Evolutionary conservation across 2,797 vertebrate genomes (phyloP), one percentile per base, ranked within the genome.

Genomic region (Meda fulgida): DNA sequence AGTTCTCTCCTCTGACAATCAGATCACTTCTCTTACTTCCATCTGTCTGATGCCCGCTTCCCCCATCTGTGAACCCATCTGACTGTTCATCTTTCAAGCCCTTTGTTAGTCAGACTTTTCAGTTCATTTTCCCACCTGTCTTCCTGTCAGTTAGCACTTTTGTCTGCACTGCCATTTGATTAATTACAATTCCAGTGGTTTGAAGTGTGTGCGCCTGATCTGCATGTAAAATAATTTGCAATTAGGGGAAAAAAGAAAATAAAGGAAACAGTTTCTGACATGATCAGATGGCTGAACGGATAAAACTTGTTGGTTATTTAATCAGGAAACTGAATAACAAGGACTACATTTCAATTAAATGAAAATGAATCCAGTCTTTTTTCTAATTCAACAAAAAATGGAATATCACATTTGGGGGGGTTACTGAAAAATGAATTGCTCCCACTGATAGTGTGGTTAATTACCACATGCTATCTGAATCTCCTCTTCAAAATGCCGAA

Each of bases 131-230:
- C 65, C 48, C 80, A 80, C 80, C 79, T 84, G 78, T 84, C 80
- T 80, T 78, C 81, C 78, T 85, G 87, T 88, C 89, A 88, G 85
- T 78, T 51, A 53, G 60, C 16, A 63, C 60, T 71, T 87, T 84
- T 85, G 83, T 85, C 58, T 83, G 81, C 11, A 3, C 81, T 76
- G 29, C 58, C 70, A 71, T 87, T 80, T 81, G 85, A 86, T 90
- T 80, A 85, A 90, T 88, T 80, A 87, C 78, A 55, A 86, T 86
- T 80, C 78, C 78, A 65, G 31, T n/a, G 75, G 51, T 79, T 84
- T 85, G 84, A 86, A 82, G 80, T 72, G 69, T 51, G 81, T 26
- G 26, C 7, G 38, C 86, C 69, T 58, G 84, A 80, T 79, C 84
- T 80, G 87, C 85, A 87, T 89, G 84, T 72, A 66, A 83, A 89